Evolutionary conservation across 2,888 invertebrate genomes (phyloP), one percentile per base, ranked within the genome.

Genomic region (Drosophila falleni): DNA sequence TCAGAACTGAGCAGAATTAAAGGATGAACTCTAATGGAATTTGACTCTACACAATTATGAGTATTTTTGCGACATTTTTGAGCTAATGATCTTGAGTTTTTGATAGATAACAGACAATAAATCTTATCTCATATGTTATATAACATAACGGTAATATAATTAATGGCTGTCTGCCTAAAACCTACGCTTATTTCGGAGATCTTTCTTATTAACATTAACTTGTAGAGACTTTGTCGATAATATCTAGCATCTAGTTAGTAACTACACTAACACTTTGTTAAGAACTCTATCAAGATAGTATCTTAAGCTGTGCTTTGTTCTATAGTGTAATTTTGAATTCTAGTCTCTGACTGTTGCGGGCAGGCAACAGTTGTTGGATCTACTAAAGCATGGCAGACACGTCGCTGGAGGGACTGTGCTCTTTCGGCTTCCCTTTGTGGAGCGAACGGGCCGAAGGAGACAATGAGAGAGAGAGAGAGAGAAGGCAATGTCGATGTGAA

Each of bases 371-470:
- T 70, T 63, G 62, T 64, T 50, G 67, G 58, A 60, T 70, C 69
- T 68, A 54, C 64, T 70, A 69, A 66, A 58, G 42, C 70, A 62
- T 59, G 53, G 67, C 67, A 64, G 71, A 87, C 82, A 87, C 82
- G 76, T 83, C 42, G 71, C 85, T 73, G 23, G 71, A 60, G 85
- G 85, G 73, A 66, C 69, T 68, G 51, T 58, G 72, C 68, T 82
- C 37, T 68, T 67, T 68, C 84, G 84, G 87, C 87, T 85, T 87
- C 87, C 81, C 82, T 85, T 85, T 85, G 89, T 87, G 49, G 54
- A 46, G 60, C 39, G 29, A 16, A 63, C 61, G 67, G 63, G 29
- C 42, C 64, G 44, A 55, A 58, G 70, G 71, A 60, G 39, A 41
- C 16, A 44, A 31, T 13, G 51, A 56, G 26, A 46, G n/a, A 37